Evolutionary conservation across 2,797 vertebrate species (phyloP).

Genomic region (Lagorchestes hirsutus): DNA sequence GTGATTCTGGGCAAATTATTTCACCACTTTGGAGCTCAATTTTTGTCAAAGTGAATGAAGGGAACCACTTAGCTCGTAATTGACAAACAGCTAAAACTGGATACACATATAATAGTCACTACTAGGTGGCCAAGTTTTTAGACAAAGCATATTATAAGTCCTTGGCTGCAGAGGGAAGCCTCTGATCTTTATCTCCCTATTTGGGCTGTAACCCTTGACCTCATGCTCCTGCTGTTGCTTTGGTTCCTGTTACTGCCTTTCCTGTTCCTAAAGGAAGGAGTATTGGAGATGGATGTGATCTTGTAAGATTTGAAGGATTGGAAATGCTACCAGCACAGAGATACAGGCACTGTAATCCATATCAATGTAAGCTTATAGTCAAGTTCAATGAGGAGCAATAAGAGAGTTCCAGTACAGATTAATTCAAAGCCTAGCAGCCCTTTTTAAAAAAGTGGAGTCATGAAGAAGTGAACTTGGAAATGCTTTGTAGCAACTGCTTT

Average conservation of each 20-base stretch:
- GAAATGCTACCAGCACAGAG: background rate
- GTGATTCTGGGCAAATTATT: background rate
- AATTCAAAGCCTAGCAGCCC: background rate
- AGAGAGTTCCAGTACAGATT: background rate
- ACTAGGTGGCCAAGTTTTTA: background rate
- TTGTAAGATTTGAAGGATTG: background rate
- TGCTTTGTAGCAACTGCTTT: background rate
- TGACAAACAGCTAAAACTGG: background rate
- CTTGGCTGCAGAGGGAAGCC: background rate
- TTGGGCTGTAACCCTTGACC: background rate
- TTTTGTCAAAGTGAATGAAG: background rate
- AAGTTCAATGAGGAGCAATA: background rate
- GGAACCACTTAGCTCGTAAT: background rate
- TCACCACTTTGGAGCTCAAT: background rate
- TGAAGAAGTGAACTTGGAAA: background rate
- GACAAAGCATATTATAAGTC: background rate
- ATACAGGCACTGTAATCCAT: background rate
- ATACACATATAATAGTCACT: background rate
- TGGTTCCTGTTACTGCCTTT: background rate
- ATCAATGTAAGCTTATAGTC: background rate
- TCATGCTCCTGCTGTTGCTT: background rate
- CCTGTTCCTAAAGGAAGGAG: background rate
- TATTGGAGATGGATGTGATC: background rate
- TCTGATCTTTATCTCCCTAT: background rate
- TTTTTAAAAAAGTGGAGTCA: background rate